Evolutionary conservation across 2,888 invertebrate genomes (phyloP), one percentile per base, ranked within the genome.

Genomic region (Crematogaster levior): DNA sequence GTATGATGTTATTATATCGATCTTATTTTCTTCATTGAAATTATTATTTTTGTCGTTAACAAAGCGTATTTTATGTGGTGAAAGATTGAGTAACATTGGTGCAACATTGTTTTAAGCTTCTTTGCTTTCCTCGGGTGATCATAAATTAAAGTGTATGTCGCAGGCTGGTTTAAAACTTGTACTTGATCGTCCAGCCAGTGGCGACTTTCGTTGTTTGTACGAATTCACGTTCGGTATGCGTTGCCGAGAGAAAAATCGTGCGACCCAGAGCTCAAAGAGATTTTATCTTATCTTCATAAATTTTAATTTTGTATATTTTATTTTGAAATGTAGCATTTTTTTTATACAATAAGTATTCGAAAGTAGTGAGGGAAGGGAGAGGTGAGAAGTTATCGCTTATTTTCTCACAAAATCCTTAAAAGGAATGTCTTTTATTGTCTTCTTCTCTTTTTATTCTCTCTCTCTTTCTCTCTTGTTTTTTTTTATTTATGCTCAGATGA

Each of bases 91-190:
- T 34, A 77, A 77, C 30, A 21, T 68, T 18, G 30, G 43, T 68
- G 34, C 68, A 79, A 79, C 43, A 79, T 68, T 79, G 68, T 79
- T 43, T 79, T 68, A 34, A 79, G 46, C 34, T 79, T 81, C 79
- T 77, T 63, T 53, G 51, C 72, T 63, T 80, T 72, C 56, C 56
- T 68, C 40, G 66, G 24, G n/a, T 65, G 56, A 43, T 75, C 60
- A n/a, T 65, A 80, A 63, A 72, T 85, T 84, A 46, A 83, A 72
- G 56, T 56, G 43, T 48, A 66, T 66, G 37, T 80, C 60, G 66
- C 51, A 30, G 56, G 81, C 63, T 79, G 53, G 48, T 80, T 73
- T 66, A 34, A 68, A 40, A 81, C 73, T 83, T 48, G 81, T 58
- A 73, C 48, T 81, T 58, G 27, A 27, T 58, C 58, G 79, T 51